Base-by-base conservation (phyloP, 1,140 invertebrate species). In the Pollicipes pollicipes region DNA sequence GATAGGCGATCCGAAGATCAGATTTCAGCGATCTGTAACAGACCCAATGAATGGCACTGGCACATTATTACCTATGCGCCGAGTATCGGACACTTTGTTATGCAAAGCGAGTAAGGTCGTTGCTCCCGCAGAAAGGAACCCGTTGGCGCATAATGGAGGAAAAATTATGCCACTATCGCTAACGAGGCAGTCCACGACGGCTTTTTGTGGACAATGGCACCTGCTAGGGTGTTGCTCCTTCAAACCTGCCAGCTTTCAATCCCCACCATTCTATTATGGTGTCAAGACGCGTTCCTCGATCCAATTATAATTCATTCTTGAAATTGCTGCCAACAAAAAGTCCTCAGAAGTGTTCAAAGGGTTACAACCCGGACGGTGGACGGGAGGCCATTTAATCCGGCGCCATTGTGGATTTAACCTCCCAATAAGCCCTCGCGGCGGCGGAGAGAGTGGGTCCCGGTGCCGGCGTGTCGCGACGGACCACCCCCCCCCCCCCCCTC, bases 251-350 rank as follows among this genome's bases (percentile, higher is more conserved):
- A 58, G 45, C 45, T 58, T 58, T 58, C 45, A 58, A 58, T 58
- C 45, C 45, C 45, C 13, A 24, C 45, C 45, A 58, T 58, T 58
- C 45, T 58, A 58, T 58, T 58, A 58, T 24, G 45, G 45, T 58
- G 45, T 58, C 45, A 58, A 58, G 45, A 58, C 45, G 45, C 45
- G 45, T 58, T 58, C 45, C 24, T 58, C 45, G 45, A 58, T 58
- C 45, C 45, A 58, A 58, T 58, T 58, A 58, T 58, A 58, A 58
- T 58, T 58, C 45, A 58, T 58, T 58, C 45, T 58, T 58, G 45
- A 58, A 58, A 58, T 58, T 58, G 45, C 45, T 10, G 13, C 45
- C 45, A 24, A 58, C 45, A 58, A 58, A 58, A 58, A 58, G 45
- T 58, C 13, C 45, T 58, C 45, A 58, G 45, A 58, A 58, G 45